Conservation (phyloP, 2,113 vertebrate species). For the Oreotrochilus melanogaster region DNA sequence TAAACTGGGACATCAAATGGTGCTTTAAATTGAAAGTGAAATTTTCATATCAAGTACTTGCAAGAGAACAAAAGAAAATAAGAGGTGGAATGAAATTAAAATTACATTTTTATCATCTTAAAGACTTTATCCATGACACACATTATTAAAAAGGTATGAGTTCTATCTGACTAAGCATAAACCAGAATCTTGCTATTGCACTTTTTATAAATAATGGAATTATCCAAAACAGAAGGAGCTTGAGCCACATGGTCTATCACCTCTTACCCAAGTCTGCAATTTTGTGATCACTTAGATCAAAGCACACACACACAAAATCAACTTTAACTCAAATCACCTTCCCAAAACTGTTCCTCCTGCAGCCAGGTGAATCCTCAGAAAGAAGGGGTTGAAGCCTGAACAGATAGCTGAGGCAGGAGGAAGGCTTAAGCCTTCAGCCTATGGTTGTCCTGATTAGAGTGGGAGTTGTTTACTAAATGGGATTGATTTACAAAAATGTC, state of each 20-base stretch:
- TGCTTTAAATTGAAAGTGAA: background rate
- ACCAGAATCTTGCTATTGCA: background rate
- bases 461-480: background rate
- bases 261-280: background rate
- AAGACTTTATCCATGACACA: background rate
- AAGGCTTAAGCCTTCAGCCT: background rate
- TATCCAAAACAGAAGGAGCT: background rate
- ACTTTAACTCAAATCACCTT: background rate
- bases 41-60: background rate
- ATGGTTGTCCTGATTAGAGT: accelerated
- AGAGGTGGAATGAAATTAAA: background rate
- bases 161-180: background rate
- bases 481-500: background rate
- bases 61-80: background rate
- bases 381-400: background rate
- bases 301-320: background rate
- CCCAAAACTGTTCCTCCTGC: background rate
- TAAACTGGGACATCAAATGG: background rate
- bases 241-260: background rate
- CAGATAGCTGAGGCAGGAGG: background rate
- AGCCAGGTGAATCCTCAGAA: background rate
- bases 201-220: background rate
- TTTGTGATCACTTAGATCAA: background rate
- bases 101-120: background rate
- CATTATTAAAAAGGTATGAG: background rate